phyloP scores from a whole-genome alignment of 2,113 vertebrate genomes.

The Oxygymnocypris stewartii region DNA sequence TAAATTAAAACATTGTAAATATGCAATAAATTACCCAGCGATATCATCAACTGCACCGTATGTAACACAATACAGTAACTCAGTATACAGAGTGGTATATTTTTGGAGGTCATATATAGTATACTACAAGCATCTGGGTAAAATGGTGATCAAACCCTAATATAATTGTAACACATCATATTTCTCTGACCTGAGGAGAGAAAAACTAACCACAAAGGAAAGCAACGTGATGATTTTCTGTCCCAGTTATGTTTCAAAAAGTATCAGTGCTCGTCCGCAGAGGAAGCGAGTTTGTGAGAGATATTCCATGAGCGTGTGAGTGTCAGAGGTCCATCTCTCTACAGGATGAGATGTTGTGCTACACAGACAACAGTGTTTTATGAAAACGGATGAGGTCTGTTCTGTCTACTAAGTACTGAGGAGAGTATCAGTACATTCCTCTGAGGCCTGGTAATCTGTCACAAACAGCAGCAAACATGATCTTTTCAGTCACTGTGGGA shows the following conservation, averaged over 20 bases:
- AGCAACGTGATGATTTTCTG: background rate
- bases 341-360: constrained; percentile 18
- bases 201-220: constrained; percentile 7
- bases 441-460: constrained; percentile 30
- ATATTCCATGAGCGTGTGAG: background rate
- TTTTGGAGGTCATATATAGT: too few species aligned
- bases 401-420: background rate
- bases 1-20: too few species aligned
- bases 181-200: background rate
- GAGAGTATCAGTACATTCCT: constrained; percentile 35
- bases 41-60: too few species aligned
- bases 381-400: constrained; percentile 1
- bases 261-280: background rate
- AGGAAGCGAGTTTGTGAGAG: constrained; percentile 16
- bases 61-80: too few species aligned
- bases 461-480: constrained; percentile 15
- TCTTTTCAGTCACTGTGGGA: background rate
- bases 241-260: background rate
- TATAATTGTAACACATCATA: background rate
- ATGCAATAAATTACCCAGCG: too few species aligned
- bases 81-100: too few species aligned
- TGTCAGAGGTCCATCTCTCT: background rate
- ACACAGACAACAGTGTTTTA: constrained; percentile 11
- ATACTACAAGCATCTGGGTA: background rate
- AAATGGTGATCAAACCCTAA: background rate